phyloP scores from a whole-genome alignment of 2,888 invertebrate species.

The Myopa testacea region DNA sequence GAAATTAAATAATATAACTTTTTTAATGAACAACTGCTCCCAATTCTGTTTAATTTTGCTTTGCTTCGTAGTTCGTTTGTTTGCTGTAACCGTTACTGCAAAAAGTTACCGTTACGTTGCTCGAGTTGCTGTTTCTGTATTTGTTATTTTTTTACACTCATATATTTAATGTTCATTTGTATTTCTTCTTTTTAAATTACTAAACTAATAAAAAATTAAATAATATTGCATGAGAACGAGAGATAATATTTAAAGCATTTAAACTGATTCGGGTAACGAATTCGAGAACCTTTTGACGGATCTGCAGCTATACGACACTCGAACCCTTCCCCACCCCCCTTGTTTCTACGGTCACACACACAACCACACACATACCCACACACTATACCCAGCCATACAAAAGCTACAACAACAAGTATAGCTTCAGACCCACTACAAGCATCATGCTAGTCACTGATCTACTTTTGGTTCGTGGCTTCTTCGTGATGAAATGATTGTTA shows the following conservation, averaged over 20 bases:
- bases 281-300: too few species aligned
- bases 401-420: background rate
- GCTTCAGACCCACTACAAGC: background rate
- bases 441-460: constrained; percentile 46
- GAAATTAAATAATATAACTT: constrained; percentile 3
- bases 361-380: background rate
- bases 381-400: background rate
- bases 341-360: too few species aligned
- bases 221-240: too few species aligned
- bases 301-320: too few species aligned
- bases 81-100: too few species aligned
- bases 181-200: background rate
- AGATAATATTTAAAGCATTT: too few species aligned
- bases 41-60: constrained; percentile 7
- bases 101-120: constrained; percentile 26
- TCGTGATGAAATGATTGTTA: constrained; percentile 23
- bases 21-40: constrained; percentile 17
- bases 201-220: too few species aligned
- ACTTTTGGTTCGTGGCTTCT: constrained; percentile 49
- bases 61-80: background rate
- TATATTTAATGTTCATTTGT: background rate
- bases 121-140: background rate
- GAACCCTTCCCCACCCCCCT: too few species aligned
- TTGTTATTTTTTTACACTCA: too few species aligned
- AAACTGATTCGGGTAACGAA: too few species aligned